phyloP scores from a whole-genome alignment of 2,888 invertebrate species.

The Mimachlamys varia region DNA sequence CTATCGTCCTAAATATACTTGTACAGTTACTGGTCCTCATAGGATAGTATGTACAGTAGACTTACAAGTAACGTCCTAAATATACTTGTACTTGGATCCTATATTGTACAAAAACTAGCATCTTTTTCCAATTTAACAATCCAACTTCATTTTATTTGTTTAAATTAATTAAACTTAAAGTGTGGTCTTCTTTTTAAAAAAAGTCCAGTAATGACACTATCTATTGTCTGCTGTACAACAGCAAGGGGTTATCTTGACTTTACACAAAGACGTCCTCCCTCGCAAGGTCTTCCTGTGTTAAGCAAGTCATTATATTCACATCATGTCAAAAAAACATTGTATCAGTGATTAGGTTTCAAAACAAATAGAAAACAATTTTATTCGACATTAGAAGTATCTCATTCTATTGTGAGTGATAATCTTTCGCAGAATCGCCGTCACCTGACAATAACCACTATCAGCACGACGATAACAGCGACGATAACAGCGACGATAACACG shows the following conservation, averaged over 20 bases:
- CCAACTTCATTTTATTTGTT: not conserved
- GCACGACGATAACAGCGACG: not conserved
- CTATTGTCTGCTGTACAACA: not conserved
- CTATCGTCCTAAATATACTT: no score
- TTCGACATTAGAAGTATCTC: not conserved
- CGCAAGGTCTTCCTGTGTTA: not conserved
- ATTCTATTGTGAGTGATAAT: not conserved
- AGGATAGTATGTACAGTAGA: no score
- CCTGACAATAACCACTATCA: not conserved
- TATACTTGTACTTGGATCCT: no score
- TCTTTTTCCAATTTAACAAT: not conserved
- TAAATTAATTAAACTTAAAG: constrained; percentile 6
- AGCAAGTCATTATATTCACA: not conserved
- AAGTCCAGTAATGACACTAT: not conserved
- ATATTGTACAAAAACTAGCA: no score
- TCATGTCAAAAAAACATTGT: not conserved
- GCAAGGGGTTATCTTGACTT: not conserved
- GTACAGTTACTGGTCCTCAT: no score
- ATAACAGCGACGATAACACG: not conserved
- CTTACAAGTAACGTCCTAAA: no score
- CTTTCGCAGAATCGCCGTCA: not conserved
- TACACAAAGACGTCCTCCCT: not conserved
- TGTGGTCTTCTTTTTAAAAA: constrained; percentile 6
- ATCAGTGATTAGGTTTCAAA: constrained; percentile 1
- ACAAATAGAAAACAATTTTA: constrained; percentile 1